Conservation (phyloP, 2,113 vertebrate species). For the Nothocercus nigrocapillus region DNA sequence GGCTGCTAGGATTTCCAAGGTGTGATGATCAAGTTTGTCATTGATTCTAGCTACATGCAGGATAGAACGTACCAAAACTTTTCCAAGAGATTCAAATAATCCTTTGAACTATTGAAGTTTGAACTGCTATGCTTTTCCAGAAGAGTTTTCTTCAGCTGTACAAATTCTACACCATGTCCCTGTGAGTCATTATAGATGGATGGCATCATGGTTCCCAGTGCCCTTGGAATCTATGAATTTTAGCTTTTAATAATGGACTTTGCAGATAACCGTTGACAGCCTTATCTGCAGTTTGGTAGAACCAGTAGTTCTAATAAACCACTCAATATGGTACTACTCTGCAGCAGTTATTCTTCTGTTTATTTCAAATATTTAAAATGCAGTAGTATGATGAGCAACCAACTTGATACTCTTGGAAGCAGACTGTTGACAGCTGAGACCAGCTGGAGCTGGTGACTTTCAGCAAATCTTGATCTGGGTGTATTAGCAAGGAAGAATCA, state of each 20-base stretch:
- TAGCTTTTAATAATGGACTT: neutral
- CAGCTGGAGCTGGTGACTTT: neutral
- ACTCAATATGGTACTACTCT: neutral
- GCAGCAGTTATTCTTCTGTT: neutral
- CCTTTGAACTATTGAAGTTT: neutral
- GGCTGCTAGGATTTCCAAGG: neutral
- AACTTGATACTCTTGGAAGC: neutral
- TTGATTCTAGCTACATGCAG: neutral
- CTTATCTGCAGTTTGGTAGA: neutral
- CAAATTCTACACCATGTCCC: neutral
- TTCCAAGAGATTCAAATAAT: neutral
- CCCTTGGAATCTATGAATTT: neutral
- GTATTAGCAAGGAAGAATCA: neutral
- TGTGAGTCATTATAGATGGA: neutral
- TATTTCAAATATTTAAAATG: neutral
- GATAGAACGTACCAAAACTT: neutral
- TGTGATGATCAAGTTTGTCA: neutral
- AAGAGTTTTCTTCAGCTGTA: neutral
- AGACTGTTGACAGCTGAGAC: neutral
- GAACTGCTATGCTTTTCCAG: neutral
- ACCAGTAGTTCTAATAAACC: neutral
- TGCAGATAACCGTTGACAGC: neutral
- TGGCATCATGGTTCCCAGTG: neutral
- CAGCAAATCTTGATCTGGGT: neutral
- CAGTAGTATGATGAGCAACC: neutral